These are phyloP conservation scores for Pseudoips prasinana DNA, from an alignment of 2,888 invertebrate species.

Conservation along the genomic window DNA sequence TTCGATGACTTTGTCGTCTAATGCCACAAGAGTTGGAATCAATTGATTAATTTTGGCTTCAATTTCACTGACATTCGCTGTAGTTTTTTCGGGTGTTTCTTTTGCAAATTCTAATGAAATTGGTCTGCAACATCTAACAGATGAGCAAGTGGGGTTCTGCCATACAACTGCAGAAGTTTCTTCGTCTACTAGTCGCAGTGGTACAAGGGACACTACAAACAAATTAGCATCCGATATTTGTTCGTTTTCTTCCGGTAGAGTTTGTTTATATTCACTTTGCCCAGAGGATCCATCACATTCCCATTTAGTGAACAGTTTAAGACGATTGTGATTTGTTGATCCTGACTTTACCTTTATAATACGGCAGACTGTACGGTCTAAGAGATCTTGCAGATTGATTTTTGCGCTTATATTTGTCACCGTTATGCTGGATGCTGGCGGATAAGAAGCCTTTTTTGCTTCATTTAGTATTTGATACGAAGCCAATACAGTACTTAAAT, in stretches of 20 bases:
- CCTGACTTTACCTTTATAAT: too few relatives aligned
- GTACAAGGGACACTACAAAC: constrained; percentile 5
- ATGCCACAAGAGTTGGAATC: not conserved
- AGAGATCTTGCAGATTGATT: constrained; percentile 5
- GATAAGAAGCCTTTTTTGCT: constrained; percentile 4
- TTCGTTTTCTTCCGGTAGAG: constrained; percentile 4
- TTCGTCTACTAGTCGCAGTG: constrained; percentile 1
- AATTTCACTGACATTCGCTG: not conserved
- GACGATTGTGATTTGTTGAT: too few relatives aligned
- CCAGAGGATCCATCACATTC: constrained; percentile 5
- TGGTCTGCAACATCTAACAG: constrained; percentile 1
- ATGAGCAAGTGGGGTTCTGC: not conserved
- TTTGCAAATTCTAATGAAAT: constrained; percentile 1
- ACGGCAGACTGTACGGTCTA: too few relatives aligned
- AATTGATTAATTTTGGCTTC: constrained; percentile 1
- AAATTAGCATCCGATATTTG: constrained; percentile 5
- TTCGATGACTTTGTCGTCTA: not conserved
- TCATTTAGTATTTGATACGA: not conserved
- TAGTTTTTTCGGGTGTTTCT: constrained; percentile 3
- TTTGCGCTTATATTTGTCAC: constrained; percentile 3
- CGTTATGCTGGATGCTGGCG: constrained; percentile 1
- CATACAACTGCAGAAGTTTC: constrained; percentile 1
- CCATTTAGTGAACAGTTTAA: not conserved
- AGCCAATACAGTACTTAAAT: not conserved
- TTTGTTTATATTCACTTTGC: constrained; percentile 9